These are phyloP conservation scores for Odontothrips loti DNA, from an alignment of 2,888 invertebrate genomes.

Conservation along the genomic window DNA sequence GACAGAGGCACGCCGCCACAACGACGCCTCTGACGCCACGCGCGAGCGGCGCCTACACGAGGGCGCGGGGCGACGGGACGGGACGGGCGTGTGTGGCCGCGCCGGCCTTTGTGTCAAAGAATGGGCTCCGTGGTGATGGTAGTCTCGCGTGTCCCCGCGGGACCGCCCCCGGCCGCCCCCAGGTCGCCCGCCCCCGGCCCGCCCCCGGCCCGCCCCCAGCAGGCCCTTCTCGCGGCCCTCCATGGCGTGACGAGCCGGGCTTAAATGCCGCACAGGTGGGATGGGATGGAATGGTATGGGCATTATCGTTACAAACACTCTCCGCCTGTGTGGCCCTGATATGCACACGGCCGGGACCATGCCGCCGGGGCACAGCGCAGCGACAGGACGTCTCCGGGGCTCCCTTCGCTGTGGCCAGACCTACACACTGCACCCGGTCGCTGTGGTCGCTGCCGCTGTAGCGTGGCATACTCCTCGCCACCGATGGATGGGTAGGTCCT, in stretches of 20 bases:
- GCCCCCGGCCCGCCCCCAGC: conserved; percentile 1
- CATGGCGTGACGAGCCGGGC: conserved; percentile 10
- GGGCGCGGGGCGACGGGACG: no score
- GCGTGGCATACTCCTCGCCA: no score
- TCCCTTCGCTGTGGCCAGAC: no score
- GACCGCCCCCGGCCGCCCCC: background rate
- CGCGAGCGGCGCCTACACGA: no score
- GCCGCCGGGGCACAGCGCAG: no score
- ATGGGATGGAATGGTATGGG: background rate
- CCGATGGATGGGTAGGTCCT: background rate
- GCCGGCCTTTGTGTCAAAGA: background rate
- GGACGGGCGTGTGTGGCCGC: background rate
- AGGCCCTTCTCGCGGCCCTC: background rate
- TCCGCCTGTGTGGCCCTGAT: background rate
- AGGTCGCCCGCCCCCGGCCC: background rate
- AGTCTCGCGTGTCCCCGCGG: conserved; percentile 7
- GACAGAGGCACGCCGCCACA: no score
- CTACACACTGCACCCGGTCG: background rate
- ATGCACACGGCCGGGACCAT: no score
- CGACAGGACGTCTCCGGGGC: no score
- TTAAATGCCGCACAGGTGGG: conserved; percentile 5
- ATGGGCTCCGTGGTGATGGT: background rate
- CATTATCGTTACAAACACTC: conserved; percentile 1
- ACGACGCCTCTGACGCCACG: no score
- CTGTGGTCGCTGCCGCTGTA: background rate